Conservation (phyloP, 2,797 vertebrate genomes). For the Cuniculus paca region DNA sequence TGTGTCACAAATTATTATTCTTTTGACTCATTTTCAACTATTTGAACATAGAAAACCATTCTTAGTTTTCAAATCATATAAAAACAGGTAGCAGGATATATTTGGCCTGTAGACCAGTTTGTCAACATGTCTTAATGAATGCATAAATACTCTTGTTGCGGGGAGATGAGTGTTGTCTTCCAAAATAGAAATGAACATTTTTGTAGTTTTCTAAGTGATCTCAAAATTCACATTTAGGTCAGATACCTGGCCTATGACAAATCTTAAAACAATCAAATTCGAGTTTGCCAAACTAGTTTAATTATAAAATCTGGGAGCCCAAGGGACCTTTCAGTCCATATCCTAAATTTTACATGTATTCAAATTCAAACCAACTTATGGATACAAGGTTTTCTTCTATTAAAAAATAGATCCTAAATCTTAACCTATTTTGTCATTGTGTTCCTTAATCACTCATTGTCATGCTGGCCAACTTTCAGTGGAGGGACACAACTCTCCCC, state of each 20-base stretch:
- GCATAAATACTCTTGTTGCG: not conserved
- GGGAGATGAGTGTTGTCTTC: not conserved
- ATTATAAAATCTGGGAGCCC: not conserved
- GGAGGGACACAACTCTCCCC: accelerated
- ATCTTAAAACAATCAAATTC: not conserved
- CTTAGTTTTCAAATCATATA: not conserved
- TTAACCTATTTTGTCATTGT: not conserved
- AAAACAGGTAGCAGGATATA: not conserved
- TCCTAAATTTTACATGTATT: not conserved
- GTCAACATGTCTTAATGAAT: not conserved
- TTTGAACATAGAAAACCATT: not conserved
- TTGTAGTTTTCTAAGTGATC: constrained; percentile 23
- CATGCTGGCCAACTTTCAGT: not conserved
- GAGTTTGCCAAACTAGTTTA: not conserved
- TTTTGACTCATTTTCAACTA: not conserved
- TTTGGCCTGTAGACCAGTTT: not conserved
- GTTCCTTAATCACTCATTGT: not conserved
- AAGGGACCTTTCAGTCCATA: not conserved
- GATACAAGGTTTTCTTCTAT: not conserved
- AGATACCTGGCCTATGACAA: not conserved
- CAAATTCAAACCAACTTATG: not conserved
- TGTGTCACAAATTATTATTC: not conserved
- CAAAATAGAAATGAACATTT: not conserved
- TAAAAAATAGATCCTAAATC: not conserved
- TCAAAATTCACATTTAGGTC: constrained; percentile 39